Evolutionary conservation across 2,797 vertebrate species (phyloP).

Genomic region (Brachymystax lenok): DNA sequence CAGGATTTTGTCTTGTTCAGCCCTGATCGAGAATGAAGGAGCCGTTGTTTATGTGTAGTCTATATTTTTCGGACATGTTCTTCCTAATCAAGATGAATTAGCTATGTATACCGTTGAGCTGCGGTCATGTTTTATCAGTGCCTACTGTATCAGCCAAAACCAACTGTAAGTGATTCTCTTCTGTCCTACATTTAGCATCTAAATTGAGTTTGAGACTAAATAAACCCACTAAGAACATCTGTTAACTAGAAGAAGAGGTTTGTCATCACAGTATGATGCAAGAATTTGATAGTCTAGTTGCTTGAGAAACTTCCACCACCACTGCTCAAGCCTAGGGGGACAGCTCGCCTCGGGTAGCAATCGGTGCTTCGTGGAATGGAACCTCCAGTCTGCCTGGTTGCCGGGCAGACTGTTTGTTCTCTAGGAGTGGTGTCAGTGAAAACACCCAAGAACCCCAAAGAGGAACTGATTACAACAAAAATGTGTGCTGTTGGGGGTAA

Average conservation of each 20-base stretch:
- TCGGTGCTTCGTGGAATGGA: conserved; percentile 65
- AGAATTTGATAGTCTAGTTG: conserved; percentile 54
- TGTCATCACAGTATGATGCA: conserved; percentile 65
- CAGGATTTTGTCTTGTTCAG: not conserved
- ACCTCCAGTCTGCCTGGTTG: conserved; percentile 59
- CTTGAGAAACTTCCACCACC: conserved; percentile 49
- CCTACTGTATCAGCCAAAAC: not conserved
- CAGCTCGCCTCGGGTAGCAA: conserved; percentile 40
- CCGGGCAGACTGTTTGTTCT: conserved; percentile 53
- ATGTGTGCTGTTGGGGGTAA: too few species aligned
- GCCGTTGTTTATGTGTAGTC: not conserved
- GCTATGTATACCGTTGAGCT: too few species aligned
- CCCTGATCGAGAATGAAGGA: not conserved
- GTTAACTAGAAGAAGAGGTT: conserved; percentile 46
- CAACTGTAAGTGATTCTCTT: not conserved
- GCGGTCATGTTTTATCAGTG: too few species aligned
- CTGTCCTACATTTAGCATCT: not conserved
- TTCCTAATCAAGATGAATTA: not conserved
- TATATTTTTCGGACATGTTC: too few species aligned
- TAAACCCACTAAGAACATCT: conserved; percentile 46
- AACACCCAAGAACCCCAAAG: conserved; percentile 22
- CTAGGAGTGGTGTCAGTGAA: conserved; percentile 21
- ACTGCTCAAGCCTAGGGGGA: conserved; percentile 48
- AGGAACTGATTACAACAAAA: conserved; percentile 33
- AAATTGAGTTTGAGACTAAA: conserved; percentile 30